phyloP scores from a whole-genome alignment of 2,113 vertebrate species.

The Prolemur simus region DNA sequence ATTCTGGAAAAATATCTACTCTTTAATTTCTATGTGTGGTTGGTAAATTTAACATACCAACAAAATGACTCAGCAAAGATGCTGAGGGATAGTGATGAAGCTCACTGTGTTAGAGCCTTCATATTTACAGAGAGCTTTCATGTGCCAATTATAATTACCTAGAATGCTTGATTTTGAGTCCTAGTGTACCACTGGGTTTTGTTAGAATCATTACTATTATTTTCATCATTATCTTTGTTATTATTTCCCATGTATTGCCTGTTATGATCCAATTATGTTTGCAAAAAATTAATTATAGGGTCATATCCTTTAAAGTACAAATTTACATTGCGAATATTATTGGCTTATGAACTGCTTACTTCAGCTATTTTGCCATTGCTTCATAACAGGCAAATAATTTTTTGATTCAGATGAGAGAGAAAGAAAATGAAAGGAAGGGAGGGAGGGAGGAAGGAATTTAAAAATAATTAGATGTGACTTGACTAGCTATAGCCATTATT shows the following conservation, averaged over 20 bases:
- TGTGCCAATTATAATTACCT: background rate
- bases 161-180: background rate
- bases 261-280: constrained; percentile 2
- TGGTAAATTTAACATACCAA: background rate
- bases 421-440: background rate
- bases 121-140: background rate
- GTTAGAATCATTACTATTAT: constrained; percentile 27
- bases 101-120: background rate
- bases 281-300: background rate
- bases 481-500: background rate
- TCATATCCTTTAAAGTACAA: background rate
- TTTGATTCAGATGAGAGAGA: background rate
- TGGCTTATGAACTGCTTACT: background rate
- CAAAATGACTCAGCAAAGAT: background rate
- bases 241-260: background rate
- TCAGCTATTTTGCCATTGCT: background rate
- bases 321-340: background rate
- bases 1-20: background rate
- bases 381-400: background rate
- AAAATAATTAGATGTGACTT: constrained; percentile 6
- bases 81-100: background rate
- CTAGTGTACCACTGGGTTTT: background rate
- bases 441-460: background rate
- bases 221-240: background rate
- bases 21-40: background rate